Conservation (phyloP, 2,888 invertebrate genomes). For the Diloba caeruleocephala region DNA sequence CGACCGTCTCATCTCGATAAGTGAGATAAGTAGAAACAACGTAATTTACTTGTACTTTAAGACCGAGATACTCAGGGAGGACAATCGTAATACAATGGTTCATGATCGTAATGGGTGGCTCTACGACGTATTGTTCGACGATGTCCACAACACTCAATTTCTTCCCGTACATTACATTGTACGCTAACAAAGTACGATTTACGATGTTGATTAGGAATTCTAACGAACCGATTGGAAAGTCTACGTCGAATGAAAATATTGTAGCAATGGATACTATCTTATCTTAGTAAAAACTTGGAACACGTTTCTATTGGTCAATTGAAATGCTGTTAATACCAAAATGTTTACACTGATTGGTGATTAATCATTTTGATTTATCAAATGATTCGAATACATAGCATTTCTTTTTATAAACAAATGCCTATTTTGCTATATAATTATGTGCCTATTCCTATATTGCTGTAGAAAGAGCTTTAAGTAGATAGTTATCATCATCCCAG, state of each 20-base stretch:
- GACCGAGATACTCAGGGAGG: constrained; percentile 53
- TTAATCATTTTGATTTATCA: constrained; percentile 14
- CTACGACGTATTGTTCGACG: constrained; percentile 68
- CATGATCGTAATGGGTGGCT: constrained; percentile 64
- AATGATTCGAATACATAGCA: neutral
- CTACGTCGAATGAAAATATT: constrained; percentile 39
- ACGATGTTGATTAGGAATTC: constrained; percentile 57
- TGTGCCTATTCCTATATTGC: too few relatives aligned
- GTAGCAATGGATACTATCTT: constrained; percentile 32
- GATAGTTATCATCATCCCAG: too few relatives aligned
- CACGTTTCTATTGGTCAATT: constrained; percentile 31
- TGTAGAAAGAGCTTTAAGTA: too few relatives aligned
- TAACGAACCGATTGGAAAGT: constrained; percentile 44
- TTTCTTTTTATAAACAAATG: neutral
- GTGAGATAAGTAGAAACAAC: constrained; percentile 27
- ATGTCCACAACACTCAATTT: constrained; percentile 51
- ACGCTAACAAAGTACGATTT: constrained; percentile 54
- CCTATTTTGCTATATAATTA: too few relatives aligned
- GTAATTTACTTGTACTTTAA: constrained; percentile 31
- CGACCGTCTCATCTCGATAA: constrained; percentile 17
- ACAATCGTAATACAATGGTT: constrained; percentile 66
- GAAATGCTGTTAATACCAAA: constrained; percentile 15
- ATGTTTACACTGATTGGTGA: constrained; percentile 14
- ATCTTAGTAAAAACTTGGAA: constrained; percentile 20
- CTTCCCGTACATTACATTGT: constrained; percentile 44